A percentile compares a stretch with the other conserved stretches of the same genome.
These are phyloP conservation scores for Rattus rattus DNA, from an alignment of 2,113 vertebrate genomes.

Conservation along the genomic window DNA sequence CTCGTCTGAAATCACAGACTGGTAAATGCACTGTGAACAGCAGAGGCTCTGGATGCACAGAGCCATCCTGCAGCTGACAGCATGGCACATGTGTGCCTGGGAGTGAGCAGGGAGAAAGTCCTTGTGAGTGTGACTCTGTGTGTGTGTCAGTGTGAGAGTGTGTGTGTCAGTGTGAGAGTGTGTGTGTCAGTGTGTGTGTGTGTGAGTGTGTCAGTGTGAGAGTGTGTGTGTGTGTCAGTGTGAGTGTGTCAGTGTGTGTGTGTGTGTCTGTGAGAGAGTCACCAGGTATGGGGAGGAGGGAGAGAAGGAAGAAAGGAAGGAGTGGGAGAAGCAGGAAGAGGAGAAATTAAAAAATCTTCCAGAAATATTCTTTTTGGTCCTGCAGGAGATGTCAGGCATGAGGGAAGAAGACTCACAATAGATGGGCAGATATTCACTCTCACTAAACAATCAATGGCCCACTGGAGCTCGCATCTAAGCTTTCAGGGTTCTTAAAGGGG, in stretches of 20 bases:
- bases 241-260: neutral
- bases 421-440: neutral
- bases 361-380: neutral
- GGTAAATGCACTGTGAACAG: neutral
- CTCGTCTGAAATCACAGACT: neutral
- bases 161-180: no score
- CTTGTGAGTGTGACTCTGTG: neutral
- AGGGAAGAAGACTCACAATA: neutral
- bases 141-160: neutral
- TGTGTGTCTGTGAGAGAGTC: neutral
- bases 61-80: neutral
- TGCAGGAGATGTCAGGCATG: neutral
- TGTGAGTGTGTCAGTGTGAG: no score
- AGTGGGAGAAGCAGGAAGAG: neutral
- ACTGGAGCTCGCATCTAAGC: neutral
- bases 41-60: neutral
- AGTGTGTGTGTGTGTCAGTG: neutral
- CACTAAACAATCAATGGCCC: neutral
- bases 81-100: no score
- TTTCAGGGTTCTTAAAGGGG: neutral
- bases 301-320: neutral
- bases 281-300: neutral
- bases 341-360: neutral
- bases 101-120: neutral
- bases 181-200: neutral